A percentile compares a stretch with the other conserved stretches of the same genome.
Evolutionary conservation across 1,140 invertebrate genomes (phyloP).

Genomic region (Hydropsyche tenuis): DNA sequence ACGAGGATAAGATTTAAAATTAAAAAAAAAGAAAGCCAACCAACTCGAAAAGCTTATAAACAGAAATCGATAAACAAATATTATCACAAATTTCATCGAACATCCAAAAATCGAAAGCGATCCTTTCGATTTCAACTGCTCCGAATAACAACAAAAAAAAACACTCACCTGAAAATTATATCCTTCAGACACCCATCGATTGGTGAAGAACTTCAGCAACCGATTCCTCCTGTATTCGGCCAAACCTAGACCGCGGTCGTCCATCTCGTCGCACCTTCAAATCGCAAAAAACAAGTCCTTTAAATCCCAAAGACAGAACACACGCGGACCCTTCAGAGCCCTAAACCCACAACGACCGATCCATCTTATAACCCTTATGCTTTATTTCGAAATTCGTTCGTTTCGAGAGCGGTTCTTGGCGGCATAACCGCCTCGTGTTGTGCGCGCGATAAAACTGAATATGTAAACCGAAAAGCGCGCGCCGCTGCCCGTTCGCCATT

Average conservation of each 20-base stretch:
- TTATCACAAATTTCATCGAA: no score
- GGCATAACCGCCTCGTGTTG: neutral
- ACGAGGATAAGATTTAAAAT: no score
- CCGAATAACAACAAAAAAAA: neutral
- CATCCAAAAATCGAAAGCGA: no score
- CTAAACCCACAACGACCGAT: neutral
- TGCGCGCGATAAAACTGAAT: slow-evolving; percentile 10
- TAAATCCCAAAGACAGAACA: neutral
- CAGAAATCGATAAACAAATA: no score
- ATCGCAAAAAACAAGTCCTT: neutral
- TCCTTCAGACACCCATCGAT: slow-evolving; percentile 28
- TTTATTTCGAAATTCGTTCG: neutral
- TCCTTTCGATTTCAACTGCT: no score
- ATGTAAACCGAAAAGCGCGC: slow-evolving; percentile 17
- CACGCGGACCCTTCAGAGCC: neutral
- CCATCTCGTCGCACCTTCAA: slow-evolving; percentile 5
- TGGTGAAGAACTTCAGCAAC: slow-evolving; percentile 31
- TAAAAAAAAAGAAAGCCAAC: no score
- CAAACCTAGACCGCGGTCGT: slow-evolving; percentile 24
- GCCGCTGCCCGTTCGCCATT: neutral
- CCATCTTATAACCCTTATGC: no score
- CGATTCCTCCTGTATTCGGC: slow-evolving; percentile 32
- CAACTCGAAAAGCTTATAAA: no score
- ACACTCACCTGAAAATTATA: slow-evolving; percentile 29
- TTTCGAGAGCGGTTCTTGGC: neutral